Base-by-base conservation (phyloP, 2,113 vertebrate genomes). In the Cairina moschata region DNA sequence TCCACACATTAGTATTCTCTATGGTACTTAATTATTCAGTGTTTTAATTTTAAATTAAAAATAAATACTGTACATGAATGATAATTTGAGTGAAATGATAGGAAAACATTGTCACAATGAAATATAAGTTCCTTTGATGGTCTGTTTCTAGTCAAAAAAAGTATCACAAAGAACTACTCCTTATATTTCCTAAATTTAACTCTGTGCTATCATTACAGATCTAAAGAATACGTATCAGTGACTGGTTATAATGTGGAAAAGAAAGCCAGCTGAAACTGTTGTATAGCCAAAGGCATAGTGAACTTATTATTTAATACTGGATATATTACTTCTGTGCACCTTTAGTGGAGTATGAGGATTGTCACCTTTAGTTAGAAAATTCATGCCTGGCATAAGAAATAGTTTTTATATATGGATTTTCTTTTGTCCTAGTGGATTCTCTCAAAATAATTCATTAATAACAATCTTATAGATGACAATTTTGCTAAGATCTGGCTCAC, bases 1-100 rank as follows among this genome's bases (percentile, higher is more conserved):
- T 97, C 92, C 94, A 79, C 66, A 76, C 68, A 91, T 96, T 94
- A 97, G 86, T 77, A 95, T 77, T 96, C 94, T 94, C 95, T 67
- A 29, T 88, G 90, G 94, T 90, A 91, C 68, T 95, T 97, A 89
- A 93, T 97, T 91, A 96, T 96, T 96, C 72, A 83, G 56, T 40
- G 2, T 74, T 95, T 97, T 97, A 94, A 81, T 95, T 97, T 96
- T 68, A 96, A 95, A 96, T 97, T 95, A 96, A 94, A 91, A 97
- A 78, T 87, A 96, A 96, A 92, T 93, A 74, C 79, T 90, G 48
- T 93, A 96, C 86, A 91, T 58, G 93, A 97, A 96, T 97, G 82
- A 86, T 95, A 87, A 96, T 90, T 96, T 79, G 58, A 88, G 40
- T 79, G 83, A 79, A 95, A 96, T 46, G 29, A 42, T 82, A 79